Evolutionary conservation across 2,113 vertebrate genomes (phyloP).

Genomic region (Balaeniceps rex): DNA sequence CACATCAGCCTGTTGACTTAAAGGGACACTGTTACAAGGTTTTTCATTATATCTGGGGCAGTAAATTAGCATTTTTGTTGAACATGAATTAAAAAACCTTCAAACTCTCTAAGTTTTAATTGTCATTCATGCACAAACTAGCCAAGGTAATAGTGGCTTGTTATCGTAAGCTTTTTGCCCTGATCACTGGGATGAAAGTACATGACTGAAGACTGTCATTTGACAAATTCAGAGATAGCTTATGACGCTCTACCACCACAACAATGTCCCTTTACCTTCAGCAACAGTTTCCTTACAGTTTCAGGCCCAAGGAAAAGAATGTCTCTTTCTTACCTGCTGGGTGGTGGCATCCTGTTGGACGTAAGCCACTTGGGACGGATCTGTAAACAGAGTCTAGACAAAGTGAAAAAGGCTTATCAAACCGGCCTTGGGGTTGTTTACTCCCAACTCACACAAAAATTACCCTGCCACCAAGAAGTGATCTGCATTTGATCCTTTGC

Average conservation of each 20-base stretch:
- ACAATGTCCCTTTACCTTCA: not conserved
- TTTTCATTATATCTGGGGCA: not conserved
- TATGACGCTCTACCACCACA: not conserved
- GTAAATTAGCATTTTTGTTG: not conserved
- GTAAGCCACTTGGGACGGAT: slow-evolving; percentile 95
- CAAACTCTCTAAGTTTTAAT: not conserved
- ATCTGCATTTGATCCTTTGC: not conserved
- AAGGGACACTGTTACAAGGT: not conserved
- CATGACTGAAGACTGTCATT: not conserved
- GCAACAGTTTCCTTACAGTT: not conserved
- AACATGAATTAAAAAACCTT: not conserved
- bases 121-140: not conserved
- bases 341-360: slow-evolving; percentile 95
- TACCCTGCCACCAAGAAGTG: not conserved
- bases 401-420: slow-evolving; percentile 54
- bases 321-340: slow-evolving; percentile 83
- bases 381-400: slow-evolving; percentile 90
- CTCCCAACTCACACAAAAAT: not conserved
- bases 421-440: not conserved
- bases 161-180: not conserved
- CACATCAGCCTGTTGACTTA: not conserved
- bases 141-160: not conserved
- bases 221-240: not conserved
- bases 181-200: not conserved
- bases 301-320: not conserved